phyloP scores from a whole-genome alignment of 2,888 invertebrate species.

The Steinernema carpocapsae region DNA sequence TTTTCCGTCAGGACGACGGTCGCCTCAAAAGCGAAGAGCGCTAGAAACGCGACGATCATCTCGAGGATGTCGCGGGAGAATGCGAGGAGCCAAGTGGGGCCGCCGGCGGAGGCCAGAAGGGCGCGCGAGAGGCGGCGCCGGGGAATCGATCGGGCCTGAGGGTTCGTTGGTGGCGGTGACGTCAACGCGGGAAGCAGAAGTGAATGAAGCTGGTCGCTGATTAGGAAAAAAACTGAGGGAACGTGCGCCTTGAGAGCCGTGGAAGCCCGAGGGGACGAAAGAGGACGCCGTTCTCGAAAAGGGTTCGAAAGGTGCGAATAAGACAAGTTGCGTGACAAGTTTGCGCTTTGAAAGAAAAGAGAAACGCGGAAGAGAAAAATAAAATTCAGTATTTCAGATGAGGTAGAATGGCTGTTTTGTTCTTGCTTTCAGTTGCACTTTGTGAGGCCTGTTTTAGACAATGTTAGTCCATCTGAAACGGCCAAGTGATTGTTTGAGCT shows the following conservation, averaged over 20 bases:
- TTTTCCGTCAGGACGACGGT: slow-evolving; percentile 7
- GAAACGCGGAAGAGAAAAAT: too few species aligned
- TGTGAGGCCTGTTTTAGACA: too few species aligned
- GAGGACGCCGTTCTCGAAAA: too few species aligned
- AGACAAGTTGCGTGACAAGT: background rate
- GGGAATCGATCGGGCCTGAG: slow-evolving; percentile 9
- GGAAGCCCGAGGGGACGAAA: background rate
- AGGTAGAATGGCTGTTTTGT: too few species aligned
- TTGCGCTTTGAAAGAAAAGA: too few species aligned
- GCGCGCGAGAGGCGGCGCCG: slow-evolving; percentile 17
- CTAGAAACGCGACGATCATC: slow-evolving; percentile 30
- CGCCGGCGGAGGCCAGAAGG: slow-evolving; percentile 1
- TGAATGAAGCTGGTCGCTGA: background rate
- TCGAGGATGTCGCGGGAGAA: slow-evolving; percentile 20
- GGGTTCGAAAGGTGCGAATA: too few species aligned
- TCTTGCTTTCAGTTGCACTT: too few species aligned
- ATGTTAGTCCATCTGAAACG: too few species aligned
- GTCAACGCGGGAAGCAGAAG: background rate
- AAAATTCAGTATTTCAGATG: too few species aligned
- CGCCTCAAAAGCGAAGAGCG: slow-evolving; percentile 23
- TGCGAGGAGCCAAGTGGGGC: background rate
- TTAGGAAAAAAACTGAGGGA: slow-evolving; percentile 14
- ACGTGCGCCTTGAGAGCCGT: background rate
- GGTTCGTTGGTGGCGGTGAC: slow-evolving; percentile 24
- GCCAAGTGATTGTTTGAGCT: too few species aligned